Evolutionary conservation across 2,888 invertebrate species (phyloP), one percentile per base, ranked within the genome.

Genomic region (Omphaloscelis lunosa): DNA sequence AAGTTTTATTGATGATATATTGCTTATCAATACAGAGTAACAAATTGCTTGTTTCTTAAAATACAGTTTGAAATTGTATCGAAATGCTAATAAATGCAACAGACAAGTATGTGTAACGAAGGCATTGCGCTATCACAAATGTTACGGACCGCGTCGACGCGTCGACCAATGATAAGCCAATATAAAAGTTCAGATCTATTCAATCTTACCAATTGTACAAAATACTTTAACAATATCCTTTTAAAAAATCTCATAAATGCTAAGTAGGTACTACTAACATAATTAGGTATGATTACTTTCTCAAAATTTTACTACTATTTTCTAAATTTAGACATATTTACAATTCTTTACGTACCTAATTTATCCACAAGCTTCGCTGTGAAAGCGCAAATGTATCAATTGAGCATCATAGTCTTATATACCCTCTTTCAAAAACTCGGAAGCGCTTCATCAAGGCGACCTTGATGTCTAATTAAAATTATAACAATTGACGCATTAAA

Each of bases 81-180:
- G 92, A 96, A 96, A 96, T 96, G 96, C 96, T 96, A 95, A 93
- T 96, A 96, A 96, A 96, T 96, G 96, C 96, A 96, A 95, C 92
- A 92, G 93, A 95, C 92, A 94, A 93, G 93, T 93, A 91, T 91
- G 89, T 91, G 91, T 91, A 92, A 93, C 89, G 91, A 92, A 95
- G 94, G 94, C 92, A 94, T 95, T 93, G 96, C 96, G 95, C 96
- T 96, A 95, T 96, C 96, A 96, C 96, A 95, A 93, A 92, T 90
- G 87, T 88, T 88, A 90, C 87, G 88, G 89, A 89, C 87, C 87
- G 79, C 88, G 86, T 89, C 89, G 89, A 89, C 84, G 83, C 84
- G 91, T 90, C 84, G 80, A 88, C 85, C 67, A 63, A 80, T 85
- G 94, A 95, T 94, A 95, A 96, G 95, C 94, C 95, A 95, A 96